Base-by-base conservation (phyloP, 2,113 vertebrate species). In the Redunca redunca region DNA sequence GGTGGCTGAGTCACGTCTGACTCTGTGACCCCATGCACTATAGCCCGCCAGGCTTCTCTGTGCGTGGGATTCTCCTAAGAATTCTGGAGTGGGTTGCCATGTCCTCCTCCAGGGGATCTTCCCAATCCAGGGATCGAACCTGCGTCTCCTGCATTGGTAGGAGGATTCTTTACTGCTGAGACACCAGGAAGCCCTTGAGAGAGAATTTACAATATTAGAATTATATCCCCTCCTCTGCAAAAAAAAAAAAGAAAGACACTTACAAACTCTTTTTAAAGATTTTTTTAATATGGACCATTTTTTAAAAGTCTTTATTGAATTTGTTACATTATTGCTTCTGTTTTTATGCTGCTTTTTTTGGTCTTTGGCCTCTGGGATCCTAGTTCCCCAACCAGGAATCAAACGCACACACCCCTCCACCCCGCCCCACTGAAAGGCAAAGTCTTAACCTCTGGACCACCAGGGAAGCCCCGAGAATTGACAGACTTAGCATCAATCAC, bases 191-290 rank as follows among this genome's bases (percentile, higher is more conserved):
- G 71, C 36, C 21, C 36, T 74, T 23, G 36, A 36, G 19, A 78
- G 11, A 84, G 28, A 43, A 0, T 6, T n/a, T 21, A 11, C 36
- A 64, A 52, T 25, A 74, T 53, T 91, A 57, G 88, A 57, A 81
- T 43, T 19, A 25, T 17, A 23, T 17, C 21, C n/a, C 8, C 0
- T 2, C 11, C 13, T 2, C 17, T 12, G 53, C 9, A 10, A 33
- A 50, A 86, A 50, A 58, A 1, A 12, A 10, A n/a, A 21, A 33
- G 7, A 64, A n/a, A n/a, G 9, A 67, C 36, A 43, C 21, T 43
- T 25, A 7, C 43, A 74, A 74, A 25, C 36, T 14, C 36, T 43
- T 74, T 40, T 43, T 25, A 74, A 74, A 74, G 36, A 43, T 25
- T 74, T 74, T 67, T 67, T 74, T 74, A 7, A 74, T 43, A 43